Evolutionary conservation across 2,888 invertebrate genomes (phyloP).

Genomic region (Dendrolimus houi): DNA sequence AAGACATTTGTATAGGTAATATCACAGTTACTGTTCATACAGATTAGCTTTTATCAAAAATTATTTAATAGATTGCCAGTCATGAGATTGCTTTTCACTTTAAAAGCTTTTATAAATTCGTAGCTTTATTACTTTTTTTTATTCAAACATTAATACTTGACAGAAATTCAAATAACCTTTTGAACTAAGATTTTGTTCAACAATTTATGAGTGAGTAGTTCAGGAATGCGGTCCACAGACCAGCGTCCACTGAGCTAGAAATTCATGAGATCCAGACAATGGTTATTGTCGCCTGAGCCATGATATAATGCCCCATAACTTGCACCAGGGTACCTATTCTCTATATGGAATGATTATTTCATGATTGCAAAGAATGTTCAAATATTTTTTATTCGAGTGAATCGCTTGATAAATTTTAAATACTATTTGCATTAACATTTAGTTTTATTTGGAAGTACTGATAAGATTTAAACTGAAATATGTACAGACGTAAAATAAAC

Average conservation of each 20-base stretch:
- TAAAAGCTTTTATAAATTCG: background rate
- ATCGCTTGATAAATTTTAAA: too few relatives aligned
- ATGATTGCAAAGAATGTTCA: background rate
- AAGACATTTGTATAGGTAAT: too few relatives aligned
- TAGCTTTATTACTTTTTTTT: background rate
- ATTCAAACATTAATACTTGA: background rate
- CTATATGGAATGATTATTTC: background rate
- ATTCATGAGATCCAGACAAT: slow-evolving; percentile 45
- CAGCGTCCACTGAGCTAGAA: slow-evolving; percentile 7
- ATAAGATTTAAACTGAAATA: too few relatives aligned
- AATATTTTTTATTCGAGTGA: background rate
- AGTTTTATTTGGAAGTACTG: too few relatives aligned
- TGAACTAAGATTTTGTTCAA: background rate
- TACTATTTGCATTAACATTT: too few relatives aligned
- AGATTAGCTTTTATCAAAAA: too few relatives aligned
- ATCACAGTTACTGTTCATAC: too few relatives aligned
- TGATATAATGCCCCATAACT: slow-evolving; percentile 36
- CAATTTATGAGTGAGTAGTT: background rate
- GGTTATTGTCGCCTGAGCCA: slow-evolving; percentile 34
- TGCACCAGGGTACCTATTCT: slow-evolving; percentile 9
- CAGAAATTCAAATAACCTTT: background rate
- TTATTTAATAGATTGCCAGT: background rate
- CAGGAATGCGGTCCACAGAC: background rate
- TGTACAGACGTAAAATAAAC: too few relatives aligned
- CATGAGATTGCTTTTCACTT: background rate